Conservation (phyloP, 2,797 vertebrate genomes). For the Spondyliosoma cantharus region DNA sequence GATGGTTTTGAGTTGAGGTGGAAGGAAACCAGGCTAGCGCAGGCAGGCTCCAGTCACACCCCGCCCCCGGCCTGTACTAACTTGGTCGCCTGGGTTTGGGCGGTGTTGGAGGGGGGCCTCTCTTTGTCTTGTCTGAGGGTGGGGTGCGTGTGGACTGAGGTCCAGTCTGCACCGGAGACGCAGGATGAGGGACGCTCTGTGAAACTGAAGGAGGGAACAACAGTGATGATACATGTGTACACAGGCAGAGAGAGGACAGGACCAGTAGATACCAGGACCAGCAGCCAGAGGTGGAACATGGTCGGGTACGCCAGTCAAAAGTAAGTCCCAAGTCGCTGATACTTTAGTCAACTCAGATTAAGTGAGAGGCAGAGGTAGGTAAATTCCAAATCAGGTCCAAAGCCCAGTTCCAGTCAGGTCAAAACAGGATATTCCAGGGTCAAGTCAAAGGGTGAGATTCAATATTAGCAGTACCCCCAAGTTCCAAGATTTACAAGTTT, state of each 20-base stretch:
- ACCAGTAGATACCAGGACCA: neutral
- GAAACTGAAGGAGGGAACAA: conserved; percentile 81
- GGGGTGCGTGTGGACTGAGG: conserved; percentile 85
- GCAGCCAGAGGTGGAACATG: neutral
- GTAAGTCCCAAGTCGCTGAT: neutral
- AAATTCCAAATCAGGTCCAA: neutral
- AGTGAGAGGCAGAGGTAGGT: neutral
- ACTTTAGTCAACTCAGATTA: neutral
- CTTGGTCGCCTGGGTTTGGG: conserved; percentile 91
- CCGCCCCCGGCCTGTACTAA: conserved; percentile 83
- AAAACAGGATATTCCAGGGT: neutral
- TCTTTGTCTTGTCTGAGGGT: conserved; percentile 85
- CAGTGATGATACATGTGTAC: conserved; percentile 69
- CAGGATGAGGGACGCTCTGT: conserved; percentile 73
- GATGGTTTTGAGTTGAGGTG: conserved; percentile 50
- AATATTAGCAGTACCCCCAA: no score
- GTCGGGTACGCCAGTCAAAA: neutral
- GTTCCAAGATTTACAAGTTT: no score
- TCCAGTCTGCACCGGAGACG: conserved; percentile 84
- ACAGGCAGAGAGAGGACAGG: conserved; percentile 47
- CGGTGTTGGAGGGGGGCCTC: conserved; percentile 86
- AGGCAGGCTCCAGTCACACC: conserved; percentile 74
- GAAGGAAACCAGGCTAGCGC: conserved; percentile 71
- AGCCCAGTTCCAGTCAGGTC: neutral
- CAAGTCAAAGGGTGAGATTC: neutral